Percentiles rank a stretch among this genome's conserved stretches.
Conservation (phyloP, 35 echinoderm and acorn worm genomes). For the Antedon bifida region DNA sequence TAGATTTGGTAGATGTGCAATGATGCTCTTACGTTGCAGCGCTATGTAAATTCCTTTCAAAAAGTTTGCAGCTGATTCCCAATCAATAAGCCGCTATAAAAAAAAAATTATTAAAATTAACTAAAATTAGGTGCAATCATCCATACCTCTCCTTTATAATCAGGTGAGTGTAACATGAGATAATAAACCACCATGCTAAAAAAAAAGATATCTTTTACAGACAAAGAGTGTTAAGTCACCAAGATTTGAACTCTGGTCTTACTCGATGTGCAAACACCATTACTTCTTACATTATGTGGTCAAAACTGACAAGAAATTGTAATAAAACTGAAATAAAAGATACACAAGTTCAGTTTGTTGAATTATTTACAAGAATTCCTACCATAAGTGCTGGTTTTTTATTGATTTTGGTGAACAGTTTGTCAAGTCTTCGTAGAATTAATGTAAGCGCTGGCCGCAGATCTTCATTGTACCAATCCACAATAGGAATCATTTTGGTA, state of each 20-base stretch:
- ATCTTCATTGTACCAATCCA: constrained; percentile 85
- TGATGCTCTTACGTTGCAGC: constrained; percentile 81
- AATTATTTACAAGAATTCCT: too few relatives aligned
- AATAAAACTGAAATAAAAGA: too few relatives aligned
- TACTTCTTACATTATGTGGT: too few relatives aligned
- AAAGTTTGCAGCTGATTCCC: constrained; percentile 98
- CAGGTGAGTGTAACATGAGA: too few relatives aligned
- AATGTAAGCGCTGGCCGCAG: constrained; percentile 78
- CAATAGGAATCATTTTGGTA: constrained; percentile 95
- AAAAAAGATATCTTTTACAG: too few relatives aligned
- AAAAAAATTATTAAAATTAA: not conserved
- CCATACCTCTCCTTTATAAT: not conserved
- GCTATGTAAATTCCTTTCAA: constrained; percentile 88
- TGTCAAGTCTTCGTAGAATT: constrained; percentile 89
- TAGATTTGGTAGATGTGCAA: constrained; percentile 85
- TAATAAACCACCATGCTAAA: too few relatives aligned
- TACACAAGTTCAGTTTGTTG: too few relatives aligned
- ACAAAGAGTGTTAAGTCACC: too few relatives aligned
- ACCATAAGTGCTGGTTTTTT: constrained; percentile 99
- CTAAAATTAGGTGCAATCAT: not conserved
- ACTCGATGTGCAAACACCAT: too few relatives aligned
- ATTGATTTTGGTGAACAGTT: constrained; percentile 96
- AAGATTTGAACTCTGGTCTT: too few relatives aligned
- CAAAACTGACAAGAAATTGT: too few relatives aligned
- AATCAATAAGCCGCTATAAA: constrained; percentile 86